phyloP scores from a whole-genome alignment of 2,888 invertebrate species.

The Tipula helvola region DNA sequence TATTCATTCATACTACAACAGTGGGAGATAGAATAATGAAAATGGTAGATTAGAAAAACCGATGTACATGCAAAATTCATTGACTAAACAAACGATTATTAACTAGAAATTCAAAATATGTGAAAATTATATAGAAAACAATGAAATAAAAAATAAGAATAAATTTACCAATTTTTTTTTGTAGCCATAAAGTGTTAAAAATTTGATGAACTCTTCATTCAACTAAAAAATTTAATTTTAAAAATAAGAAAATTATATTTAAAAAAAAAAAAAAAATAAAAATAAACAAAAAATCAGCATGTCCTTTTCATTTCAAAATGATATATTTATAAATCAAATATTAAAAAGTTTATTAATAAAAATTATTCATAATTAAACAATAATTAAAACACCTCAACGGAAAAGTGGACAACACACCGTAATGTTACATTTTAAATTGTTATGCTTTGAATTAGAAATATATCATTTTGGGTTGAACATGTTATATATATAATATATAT shows the following conservation, averaged over 20 bases:
- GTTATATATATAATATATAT: not conserved
- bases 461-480: not conserved
- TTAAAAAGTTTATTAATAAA: not conserved
- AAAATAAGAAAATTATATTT: not conserved
- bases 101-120: not conserved
- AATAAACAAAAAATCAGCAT: not conserved
- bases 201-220: not conserved
- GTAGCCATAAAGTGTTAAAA: not conserved
- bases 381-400: not conserved
- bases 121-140: not conserved
- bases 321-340: not conserved
- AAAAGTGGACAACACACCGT: not conserved
- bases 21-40: no score
- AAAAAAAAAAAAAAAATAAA: no score
- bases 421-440: not conserved
- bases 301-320: not conserved
- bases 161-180: not conserved
- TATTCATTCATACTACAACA: no score
- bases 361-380: not conserved
- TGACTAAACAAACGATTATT: not conserved
- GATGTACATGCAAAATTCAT: not conserved
- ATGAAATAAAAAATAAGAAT: not conserved
- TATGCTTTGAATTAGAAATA: not conserved
- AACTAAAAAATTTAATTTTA: not conserved
- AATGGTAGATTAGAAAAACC: not conserved